phyloP scores from a whole-genome alignment of 2,888 invertebrate genomes.

The Acronicta leporina region DNA sequence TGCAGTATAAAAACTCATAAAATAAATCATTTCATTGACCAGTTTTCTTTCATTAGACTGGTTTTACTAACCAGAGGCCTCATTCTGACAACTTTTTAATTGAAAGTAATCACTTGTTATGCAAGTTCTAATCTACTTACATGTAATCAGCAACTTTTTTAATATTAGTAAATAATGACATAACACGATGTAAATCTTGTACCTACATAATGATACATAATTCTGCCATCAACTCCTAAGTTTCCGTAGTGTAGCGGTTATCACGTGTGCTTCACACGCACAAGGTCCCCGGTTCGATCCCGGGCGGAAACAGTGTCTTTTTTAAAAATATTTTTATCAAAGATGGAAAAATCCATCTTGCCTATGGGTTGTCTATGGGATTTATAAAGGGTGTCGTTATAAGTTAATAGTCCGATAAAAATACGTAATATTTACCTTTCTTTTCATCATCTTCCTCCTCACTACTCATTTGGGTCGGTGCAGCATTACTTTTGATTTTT shows the following conservation, averaged over 20 bases:
- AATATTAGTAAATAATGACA: neutral
- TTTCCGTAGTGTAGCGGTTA: slow-evolving; percentile 94
- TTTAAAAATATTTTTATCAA: neutral
- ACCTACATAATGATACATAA: accelerated
- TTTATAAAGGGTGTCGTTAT: no score
- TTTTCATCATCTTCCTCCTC: no score
- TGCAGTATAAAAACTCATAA: neutral
- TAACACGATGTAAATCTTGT: neutral
- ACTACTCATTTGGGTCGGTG: no score
- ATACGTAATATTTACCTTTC: no score
- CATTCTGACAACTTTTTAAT: slow-evolving; percentile 8
- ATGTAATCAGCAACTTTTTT: neutral
- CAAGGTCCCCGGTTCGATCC: slow-evolving; percentile 92
- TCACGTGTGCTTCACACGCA: slow-evolving; percentile 95
- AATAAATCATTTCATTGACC: neutral
- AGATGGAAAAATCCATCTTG: no score
- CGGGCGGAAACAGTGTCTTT: slow-evolving; percentile 89
- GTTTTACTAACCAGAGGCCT: slow-evolving; percentile 1
- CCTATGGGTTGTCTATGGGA: no score
- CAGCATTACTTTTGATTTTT: no score
- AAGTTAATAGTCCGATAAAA: no score
- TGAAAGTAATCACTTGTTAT: neutral
- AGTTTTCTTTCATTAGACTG: slow-evolving; percentile 1
- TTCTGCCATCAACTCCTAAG: slow-evolving; percentile 29
- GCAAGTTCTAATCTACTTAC: neutral